These are phyloP conservation scores for Tragulus kanchil DNA, from an alignment of 2,113 vertebrate genomes.

Conservation along the genomic window DNA sequence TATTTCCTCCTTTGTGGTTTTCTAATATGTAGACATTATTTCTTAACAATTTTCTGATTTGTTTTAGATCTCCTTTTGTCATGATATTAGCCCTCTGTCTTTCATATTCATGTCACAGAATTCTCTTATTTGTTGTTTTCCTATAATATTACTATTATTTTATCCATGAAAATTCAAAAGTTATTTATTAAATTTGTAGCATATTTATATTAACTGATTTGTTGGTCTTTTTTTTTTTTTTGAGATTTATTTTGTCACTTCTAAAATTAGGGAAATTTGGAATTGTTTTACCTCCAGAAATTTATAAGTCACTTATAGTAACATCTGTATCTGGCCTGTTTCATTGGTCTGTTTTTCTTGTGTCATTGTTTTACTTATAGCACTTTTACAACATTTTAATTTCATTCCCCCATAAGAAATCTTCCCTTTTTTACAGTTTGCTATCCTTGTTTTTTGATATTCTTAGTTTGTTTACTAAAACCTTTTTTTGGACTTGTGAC, in stretches of 20 bases:
- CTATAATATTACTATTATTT: not conserved
- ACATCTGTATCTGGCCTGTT: not conserved
- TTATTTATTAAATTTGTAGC: not conserved
- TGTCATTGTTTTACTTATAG: not conserved
- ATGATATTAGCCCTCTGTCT: not conserved
- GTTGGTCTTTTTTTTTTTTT: not conserved
- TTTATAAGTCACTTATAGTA: not conserved
- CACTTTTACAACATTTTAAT: not conserved
- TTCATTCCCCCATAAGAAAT: not conserved
- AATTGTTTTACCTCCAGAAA: slow-evolving; percentile 19
- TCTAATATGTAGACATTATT: not conserved
- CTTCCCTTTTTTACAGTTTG: not conserved
- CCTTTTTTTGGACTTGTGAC: not conserved
- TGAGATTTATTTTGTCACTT: not conserved
- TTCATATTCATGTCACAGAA: not conserved
- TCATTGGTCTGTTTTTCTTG: slow-evolving; percentile 24
- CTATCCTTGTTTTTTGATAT: not conserved
- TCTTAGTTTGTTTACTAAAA: slow-evolving; percentile 32
- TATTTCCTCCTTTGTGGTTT: slow-evolving; percentile 14
- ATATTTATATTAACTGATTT: slow-evolving; percentile 16
- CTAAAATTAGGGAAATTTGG: not conserved
- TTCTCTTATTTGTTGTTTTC: slow-evolving; percentile 4
- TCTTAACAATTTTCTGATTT: not conserved
- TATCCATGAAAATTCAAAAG: not conserved
- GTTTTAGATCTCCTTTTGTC: not conserved